Conservation (phyloP, 1,140 invertebrate species). For the Leptopilina clavipes region DNA sequence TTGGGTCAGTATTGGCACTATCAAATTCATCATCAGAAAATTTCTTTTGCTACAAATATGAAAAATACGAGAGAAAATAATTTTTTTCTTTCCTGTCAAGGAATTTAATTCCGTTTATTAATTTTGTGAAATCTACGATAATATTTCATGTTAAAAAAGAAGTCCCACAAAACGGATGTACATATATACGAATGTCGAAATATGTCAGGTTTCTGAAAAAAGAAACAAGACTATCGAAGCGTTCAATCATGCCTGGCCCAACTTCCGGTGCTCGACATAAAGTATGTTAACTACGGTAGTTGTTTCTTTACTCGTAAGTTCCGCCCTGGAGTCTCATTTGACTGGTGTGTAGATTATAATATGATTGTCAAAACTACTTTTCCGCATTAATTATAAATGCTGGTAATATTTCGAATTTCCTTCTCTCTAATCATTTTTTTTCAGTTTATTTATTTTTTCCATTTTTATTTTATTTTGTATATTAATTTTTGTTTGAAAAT, state of each 20-base stretch:
- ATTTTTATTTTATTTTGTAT: not conserved
- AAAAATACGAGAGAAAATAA: too few relatives aligned
- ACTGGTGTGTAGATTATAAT: not conserved
- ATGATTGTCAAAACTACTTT: constrained; percentile 11
- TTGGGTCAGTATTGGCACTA: not conserved
- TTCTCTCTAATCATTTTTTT: too few relatives aligned
- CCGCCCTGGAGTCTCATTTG: not conserved
- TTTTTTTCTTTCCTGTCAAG: too few relatives aligned
- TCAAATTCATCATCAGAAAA: too few relatives aligned
- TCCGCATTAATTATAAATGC: not conserved
- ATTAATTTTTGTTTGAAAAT: not conserved
- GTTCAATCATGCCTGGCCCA: constrained; percentile 37
- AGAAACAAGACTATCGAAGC: constrained; percentile 43
- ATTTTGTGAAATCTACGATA: not conserved
- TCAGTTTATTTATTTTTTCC: not conserved
- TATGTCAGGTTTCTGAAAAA: constrained; percentile 37
- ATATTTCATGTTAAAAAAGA: not conserved
- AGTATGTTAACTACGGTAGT: not conserved
- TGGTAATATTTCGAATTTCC: too few relatives aligned
- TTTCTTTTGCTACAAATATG: too few relatives aligned
- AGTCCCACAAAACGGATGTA: constrained; percentile 2
- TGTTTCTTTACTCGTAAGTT: constrained; percentile 8
- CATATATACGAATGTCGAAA: constrained; percentile 34
- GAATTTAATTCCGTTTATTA: not conserved
- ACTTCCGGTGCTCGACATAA: constrained; percentile 39